Base-by-base conservation (phyloP, 2,113 vertebrate species). In the Sarotherodon lohbergeri region DNA sequence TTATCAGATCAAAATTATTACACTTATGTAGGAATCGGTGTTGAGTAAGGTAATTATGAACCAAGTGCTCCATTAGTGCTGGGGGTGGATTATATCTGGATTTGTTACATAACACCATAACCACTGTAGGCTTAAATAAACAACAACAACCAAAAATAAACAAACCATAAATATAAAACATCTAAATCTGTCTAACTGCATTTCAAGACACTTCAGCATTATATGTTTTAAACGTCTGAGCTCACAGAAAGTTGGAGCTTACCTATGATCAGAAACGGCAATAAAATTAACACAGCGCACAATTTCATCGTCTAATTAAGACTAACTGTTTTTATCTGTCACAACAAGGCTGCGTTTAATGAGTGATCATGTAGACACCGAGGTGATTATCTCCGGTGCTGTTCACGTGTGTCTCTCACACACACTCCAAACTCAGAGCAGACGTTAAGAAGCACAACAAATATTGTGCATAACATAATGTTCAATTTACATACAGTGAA, bases 301-400 rank as follows among this genome's bases (percentile, higher is more conserved):
- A 22, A 81, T 86, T 92, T 84, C 54, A 68, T 52, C 13, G 17
- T 39, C 90, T 86, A 81, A 76, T 76, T 76, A 87, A 48, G 88
- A 71, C 52, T 14, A 91, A 92, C 89, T 86, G 79, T 9, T 92
- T 88, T 91, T 66, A 91, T 89, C 81, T 82, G 63, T 73, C 55
- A 57, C 59, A 39, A 22, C 14, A 66, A 86, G 29, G 79, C 82
- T 50, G 61, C 24, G 14, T 83, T 87, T 84, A 89, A 85, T 92
- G 84, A 89, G 83, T 71, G 41, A 83, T 56, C 78, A 19, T 27
- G 50, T 71, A 46, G 19, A 34, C 59, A 90, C 61, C 36, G 84
- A 81, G 85, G 79, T 83, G 83, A 88, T 95, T 92, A 94, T 92
- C 68, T 29, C 34, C 19, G 88, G 36, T 85, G 29, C 36, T 41